Evolutionary conservation across 2,797 vertebrate genomes (phyloP).

Genomic region (Ficedula albicollis): DNA sequence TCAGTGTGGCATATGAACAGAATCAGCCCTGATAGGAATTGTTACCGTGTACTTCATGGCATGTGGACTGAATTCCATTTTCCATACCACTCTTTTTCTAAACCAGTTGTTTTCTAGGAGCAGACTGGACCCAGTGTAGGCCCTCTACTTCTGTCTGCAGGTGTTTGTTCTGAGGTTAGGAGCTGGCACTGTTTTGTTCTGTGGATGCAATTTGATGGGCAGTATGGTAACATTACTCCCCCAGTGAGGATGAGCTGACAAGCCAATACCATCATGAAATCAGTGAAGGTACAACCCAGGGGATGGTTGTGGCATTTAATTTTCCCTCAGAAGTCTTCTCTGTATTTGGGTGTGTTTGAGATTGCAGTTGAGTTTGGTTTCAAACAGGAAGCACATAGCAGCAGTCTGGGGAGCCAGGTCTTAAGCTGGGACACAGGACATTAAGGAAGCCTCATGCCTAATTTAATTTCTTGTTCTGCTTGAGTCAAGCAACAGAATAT

Average conservation of each 20-base stretch:
- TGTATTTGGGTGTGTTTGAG: background rate
- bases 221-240: background rate
- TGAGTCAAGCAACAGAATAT: background rate
- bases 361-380: background rate
- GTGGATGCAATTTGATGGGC: background rate
- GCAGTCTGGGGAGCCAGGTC: background rate
- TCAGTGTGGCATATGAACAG: background rate
- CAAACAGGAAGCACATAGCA: background rate
- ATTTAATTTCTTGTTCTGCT: background rate
- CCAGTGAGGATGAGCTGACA: background rate
- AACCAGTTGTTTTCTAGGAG: background rate
- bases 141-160: background rate
- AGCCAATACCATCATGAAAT: background rate
- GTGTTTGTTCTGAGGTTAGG: background rate
- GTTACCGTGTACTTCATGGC: background rate
- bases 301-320: background rate
- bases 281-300: background rate
- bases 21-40: background rate
- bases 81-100: background rate
- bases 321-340: background rate
- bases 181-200: background rate
- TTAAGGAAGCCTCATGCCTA: background rate
- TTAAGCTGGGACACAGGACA: background rate
- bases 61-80: background rate
- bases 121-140: background rate